phyloP scores from a whole-genome alignment of 2,113 vertebrate species.

The Candoia aspera region DNA sequence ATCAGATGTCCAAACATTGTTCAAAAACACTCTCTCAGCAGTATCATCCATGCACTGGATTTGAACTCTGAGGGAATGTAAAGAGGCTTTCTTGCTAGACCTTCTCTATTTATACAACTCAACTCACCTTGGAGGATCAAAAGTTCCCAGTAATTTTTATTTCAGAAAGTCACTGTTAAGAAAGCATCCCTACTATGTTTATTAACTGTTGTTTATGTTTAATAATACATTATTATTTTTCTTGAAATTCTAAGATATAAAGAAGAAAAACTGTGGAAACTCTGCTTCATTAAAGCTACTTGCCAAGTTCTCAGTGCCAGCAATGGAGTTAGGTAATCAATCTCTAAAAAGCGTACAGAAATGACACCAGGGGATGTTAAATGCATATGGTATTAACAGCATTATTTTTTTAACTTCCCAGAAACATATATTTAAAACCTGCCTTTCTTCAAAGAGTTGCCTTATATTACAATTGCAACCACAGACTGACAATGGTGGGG shows the following conservation, averaged over 20 bases:
- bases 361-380: not conserved
- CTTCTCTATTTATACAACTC: not conserved
- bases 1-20: not conserved
- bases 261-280: not conserved
- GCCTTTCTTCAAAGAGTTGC: not conserved
- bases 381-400: not conserved
- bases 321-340: not conserved
- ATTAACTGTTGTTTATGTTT: not conserved
- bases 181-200: not conserved
- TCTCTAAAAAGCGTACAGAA: slow-evolving; percentile 11
- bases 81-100: not conserved
- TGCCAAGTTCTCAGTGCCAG: not conserved
- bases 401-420: not conserved
- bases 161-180: not conserved
- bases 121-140: not conserved
- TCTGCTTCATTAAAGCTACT: not conserved
- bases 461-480: not conserved
- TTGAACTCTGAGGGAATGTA: not conserved
- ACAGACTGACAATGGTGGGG: not conserved
- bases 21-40: not conserved
- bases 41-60: not conserved
- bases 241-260: slow-evolving; percentile 8
- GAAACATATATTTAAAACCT: not conserved
- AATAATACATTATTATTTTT: not conserved
- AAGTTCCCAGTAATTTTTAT: not conserved